phyloP scores from a whole-genome alignment of 1,140 invertebrate genomes.

The Glomeris maerens region DNA sequence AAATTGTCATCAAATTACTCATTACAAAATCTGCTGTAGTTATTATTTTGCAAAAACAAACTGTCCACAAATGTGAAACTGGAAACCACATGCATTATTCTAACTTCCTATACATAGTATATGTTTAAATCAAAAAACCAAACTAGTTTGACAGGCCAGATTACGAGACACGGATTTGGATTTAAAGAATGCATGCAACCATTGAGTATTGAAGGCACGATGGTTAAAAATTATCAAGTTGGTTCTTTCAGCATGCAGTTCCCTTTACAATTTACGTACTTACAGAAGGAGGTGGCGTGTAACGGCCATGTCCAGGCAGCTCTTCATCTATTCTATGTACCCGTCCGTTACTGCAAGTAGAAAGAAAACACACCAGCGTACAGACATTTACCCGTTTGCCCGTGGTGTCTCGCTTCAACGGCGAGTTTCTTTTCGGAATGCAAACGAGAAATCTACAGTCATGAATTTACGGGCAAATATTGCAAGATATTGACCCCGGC shows the following conservation, averaged over 20 bases:
- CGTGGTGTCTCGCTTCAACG: no score
- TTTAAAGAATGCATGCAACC: neutral
- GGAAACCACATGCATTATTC: neutral
- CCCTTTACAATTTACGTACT: slow-evolving; percentile 10
- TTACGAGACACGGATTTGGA: neutral
- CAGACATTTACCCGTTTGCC: no score
- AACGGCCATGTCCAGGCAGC: slow-evolving; percentile 18
- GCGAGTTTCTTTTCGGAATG: neutral
- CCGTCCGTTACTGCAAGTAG: slow-evolving; percentile 23
- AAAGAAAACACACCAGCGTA: neutral
- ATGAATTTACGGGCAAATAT: no score
- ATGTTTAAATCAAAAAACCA: neutral
- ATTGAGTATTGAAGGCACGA: neutral
- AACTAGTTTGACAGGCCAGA: neutral
- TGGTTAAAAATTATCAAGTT: no score
- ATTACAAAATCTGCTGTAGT: no score
- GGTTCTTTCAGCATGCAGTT: no score
- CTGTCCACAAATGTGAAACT: neutral
- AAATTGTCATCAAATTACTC: no score
- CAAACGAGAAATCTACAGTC: neutral
- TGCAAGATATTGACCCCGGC: no score
- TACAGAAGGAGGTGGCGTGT: slow-evolving; percentile 22
- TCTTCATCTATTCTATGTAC: slow-evolving; percentile 18
- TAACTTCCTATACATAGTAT: neutral
- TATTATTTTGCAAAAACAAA: no score